phyloP scores from a whole-genome alignment of 2,797 vertebrate genomes.

The Myripristis murdjan region DNA sequence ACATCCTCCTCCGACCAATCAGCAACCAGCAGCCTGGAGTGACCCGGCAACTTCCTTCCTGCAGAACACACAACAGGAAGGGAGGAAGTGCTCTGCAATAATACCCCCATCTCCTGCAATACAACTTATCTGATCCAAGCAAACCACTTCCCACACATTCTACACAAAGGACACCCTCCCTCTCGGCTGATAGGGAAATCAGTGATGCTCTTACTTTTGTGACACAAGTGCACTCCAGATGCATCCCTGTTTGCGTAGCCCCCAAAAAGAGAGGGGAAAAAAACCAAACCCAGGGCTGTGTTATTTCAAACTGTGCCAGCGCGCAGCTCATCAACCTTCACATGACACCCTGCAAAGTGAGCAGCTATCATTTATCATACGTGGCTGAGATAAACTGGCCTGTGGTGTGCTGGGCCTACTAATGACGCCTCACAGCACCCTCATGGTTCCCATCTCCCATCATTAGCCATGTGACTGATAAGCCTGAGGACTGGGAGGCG shows the following conservation, averaged over 20 bases:
- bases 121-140: slow-evolving; percentile 53
- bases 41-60: slow-evolving; percentile 74
- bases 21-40: slow-evolving; percentile 74
- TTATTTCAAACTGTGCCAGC: slow-evolving; percentile 43
- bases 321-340: slow-evolving; percentile 67
- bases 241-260: slow-evolving; percentile 11
- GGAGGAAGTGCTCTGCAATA: slow-evolving; percentile 53
- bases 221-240: slow-evolving; percentile 23
- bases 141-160: slow-evolving; percentile 46
- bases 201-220: slow-evolving; percentile 37
- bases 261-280: not conserved
- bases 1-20: slow-evolving; percentile 92
- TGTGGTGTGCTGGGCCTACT: slow-evolving; percentile 33
- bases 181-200: slow-evolving; percentile 19
- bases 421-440: slow-evolving; percentile 57
- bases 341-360: slow-evolving; percentile 30
- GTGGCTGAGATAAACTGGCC: slow-evolving; percentile 31
- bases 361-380: slow-evolving; percentile 57
- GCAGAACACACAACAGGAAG: slow-evolving; percentile 70
- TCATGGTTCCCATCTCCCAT: slow-evolving; percentile 35
- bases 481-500: slow-evolving; percentile 24
- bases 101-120: slow-evolving; percentile 34
- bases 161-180: slow-evolving; percentile 41
- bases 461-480: slow-evolving; percentile 56
- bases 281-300: slow-evolving; percentile 27